phyloP scores from a whole-genome alignment of 2,113 vertebrate genomes.

The Strigops habroptila region DNA sequence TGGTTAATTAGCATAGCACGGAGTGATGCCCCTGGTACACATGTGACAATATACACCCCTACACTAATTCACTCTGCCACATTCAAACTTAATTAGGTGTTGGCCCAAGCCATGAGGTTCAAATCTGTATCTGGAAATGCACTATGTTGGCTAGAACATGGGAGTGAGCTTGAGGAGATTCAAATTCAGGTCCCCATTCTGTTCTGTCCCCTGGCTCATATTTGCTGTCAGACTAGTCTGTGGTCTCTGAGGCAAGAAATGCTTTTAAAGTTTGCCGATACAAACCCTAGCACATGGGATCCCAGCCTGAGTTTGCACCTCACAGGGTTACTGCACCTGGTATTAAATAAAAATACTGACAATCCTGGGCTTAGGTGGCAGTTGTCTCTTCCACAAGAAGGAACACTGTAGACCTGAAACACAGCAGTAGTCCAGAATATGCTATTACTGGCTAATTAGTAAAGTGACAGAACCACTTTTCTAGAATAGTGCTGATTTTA shows the following conservation, averaged over 20 bases:
- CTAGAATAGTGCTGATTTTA: background rate
- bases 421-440: background rate
- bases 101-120: background rate
- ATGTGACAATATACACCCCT: constrained; percentile 36
- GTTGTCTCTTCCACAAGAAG: background rate
- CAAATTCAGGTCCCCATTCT: background rate
- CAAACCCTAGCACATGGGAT: background rate
- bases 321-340: background rate
- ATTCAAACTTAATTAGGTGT: constrained; percentile 50
- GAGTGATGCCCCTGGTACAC: constrained; percentile 20
- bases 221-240: background rate
- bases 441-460: background rate
- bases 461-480: background rate
- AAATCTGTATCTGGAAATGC: background rate
- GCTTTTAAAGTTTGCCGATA: background rate
- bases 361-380: background rate
- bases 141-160: background rate
- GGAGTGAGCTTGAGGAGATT: background rate
- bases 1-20: constrained; percentile 32
- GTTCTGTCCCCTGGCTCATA: background rate
- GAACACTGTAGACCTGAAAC: background rate
- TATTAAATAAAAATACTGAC: background rate
- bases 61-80: constrained; percentile 9
- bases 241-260: background rate
- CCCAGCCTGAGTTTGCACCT: background rate